Evolutionary conservation across 2,888 invertebrate genomes (phyloP).

Genomic region (Pedicia rivosa): DNA sequence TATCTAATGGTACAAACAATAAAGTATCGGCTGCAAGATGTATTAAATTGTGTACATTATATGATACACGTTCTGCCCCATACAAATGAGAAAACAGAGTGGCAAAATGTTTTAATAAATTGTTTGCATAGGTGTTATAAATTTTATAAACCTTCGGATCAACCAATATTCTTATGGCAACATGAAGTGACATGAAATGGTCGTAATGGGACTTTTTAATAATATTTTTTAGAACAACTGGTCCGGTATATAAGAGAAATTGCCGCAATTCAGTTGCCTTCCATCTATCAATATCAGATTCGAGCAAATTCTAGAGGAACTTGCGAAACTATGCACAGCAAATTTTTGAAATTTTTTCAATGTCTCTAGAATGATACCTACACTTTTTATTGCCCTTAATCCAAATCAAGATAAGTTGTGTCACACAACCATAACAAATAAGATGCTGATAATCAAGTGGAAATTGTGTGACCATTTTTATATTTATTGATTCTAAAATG

Average conservation of each 20-base stretch:
- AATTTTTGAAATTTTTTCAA: no score
- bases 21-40: slow-evolving; percentile 2
- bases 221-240: not conserved
- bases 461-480: slow-evolving; percentile 12
- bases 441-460: slow-evolving; percentile 15
- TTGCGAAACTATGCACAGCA: no score
- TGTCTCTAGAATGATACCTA: no score
- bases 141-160: not conserved
- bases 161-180: not conserved
- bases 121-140: slow-evolving; percentile 3
- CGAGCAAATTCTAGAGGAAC: not conserved
- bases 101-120: slow-evolving; percentile 4
- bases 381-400: not conserved
- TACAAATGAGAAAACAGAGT: slow-evolving; percentile 4
- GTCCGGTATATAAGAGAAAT: not conserved
- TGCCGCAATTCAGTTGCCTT: not conserved
- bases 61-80: slow-evolving; percentile 1
- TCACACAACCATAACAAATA: slow-evolving; percentile 10
- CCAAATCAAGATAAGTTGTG: not conserved
- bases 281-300: not conserved
- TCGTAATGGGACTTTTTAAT: not conserved
- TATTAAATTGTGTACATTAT: slow-evolving; percentile 8
- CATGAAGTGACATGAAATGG: not conserved
- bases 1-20: slow-evolving; percentile 7
- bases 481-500: slow-evolving; percentile 6